Percentiles rank a stretch among this genome's conserved stretches.
phyloP scores from a whole-genome alignment of 2,113 vertebrate genomes.

The Ageneiosus marmoratus region DNA sequence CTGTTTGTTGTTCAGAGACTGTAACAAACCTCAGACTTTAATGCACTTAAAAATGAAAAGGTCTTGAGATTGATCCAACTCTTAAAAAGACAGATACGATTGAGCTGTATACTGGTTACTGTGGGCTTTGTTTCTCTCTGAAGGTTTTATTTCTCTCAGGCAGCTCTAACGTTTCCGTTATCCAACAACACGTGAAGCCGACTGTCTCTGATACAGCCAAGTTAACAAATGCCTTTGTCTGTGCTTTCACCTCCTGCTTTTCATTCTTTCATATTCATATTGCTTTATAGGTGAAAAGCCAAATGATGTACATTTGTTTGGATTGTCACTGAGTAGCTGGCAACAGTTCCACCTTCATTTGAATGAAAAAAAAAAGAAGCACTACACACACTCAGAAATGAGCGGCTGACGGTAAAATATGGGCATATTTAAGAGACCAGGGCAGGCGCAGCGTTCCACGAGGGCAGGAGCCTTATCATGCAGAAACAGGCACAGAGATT shows the following conservation, averaged over 20 bases:
- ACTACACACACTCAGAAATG: conserved; percentile 29
- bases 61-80: not conserved
- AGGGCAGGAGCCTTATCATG: conserved; percentile 53
- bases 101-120: not conserved
- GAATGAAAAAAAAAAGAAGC: not conserved
- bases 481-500: conserved; percentile 58
- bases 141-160: not conserved
- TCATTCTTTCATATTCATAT: conserved; percentile 7
- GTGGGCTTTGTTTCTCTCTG: conserved; percentile 7
- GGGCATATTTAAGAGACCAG: conserved; percentile 46
- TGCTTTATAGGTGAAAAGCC: conserved; percentile 15
- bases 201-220: not conserved
- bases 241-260: not conserved
- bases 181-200: too few species aligned
- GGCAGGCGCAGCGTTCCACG: conserved; percentile 14
- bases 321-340: conserved; percentile 31
- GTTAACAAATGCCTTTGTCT: not conserved
- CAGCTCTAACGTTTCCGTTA: not conserved
- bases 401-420: conserved; percentile 51
- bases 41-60: not conserved
- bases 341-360: not conserved
- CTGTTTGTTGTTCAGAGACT: not conserved
- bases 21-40: not conserved
- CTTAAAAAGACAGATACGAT: not conserved
- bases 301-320: conserved; percentile 32